Evolutionary conservation across 92 coral and sea anemone genomes (phyloP).

Genomic region (Metridium senile): DNA sequence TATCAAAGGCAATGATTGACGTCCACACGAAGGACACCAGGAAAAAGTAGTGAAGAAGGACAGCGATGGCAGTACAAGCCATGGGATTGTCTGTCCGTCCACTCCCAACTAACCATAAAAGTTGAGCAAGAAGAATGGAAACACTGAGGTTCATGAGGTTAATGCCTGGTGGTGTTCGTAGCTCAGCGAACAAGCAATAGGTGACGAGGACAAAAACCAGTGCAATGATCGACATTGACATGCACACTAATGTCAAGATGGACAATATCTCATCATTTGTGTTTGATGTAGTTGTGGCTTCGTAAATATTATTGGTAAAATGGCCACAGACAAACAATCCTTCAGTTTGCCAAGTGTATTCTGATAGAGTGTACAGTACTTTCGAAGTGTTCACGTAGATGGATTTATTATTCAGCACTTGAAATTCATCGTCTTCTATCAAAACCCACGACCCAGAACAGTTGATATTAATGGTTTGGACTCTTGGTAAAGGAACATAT

Average conservation of each 20-base stretch:
- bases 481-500: neutral
- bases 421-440: neutral
- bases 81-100: conserved; percentile 30
- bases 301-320: no score
- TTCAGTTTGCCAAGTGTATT: neutral
- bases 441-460: neutral
- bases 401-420: neutral
- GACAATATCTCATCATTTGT: neutral
- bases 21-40: conserved; percentile 65
- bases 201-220: conserved; percentile 48
- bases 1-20: conserved; percentile 64
- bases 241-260: conserved; percentile 11
- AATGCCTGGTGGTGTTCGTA: conserved; percentile 69
- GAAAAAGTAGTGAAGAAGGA: conserved; percentile 49
- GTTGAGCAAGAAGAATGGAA: conserved; percentile 36
- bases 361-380: neutral
- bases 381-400: conserved; percentile 1
- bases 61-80: conserved; percentile 50
- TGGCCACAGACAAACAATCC: no score
- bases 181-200: conserved; percentile 58
- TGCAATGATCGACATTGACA: conserved; percentile 31
- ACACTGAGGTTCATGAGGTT: conserved; percentile 53
- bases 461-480: neutral
- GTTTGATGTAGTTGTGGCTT: neutral
- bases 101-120: conserved; percentile 49